phyloP scores from a whole-genome alignment of 2,797 vertebrate species.

The Ciconia nigra region DNA sequence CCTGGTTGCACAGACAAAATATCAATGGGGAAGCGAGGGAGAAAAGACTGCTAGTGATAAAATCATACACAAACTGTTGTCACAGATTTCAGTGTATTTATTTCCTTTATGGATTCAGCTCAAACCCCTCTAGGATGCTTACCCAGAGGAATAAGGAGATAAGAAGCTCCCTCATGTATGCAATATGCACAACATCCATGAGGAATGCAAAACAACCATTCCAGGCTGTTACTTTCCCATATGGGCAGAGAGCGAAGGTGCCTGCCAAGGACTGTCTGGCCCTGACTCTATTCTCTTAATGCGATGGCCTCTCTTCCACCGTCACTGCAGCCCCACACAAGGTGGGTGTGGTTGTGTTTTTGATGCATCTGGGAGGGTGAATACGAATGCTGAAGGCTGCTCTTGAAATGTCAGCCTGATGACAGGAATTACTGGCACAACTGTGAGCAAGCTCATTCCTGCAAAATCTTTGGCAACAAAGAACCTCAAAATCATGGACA shows the following conservation, averaged over 20 bases:
- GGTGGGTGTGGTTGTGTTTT: accelerated
- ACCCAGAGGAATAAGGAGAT: not conserved
- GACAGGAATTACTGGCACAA: not conserved
- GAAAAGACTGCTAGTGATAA: not conserved
- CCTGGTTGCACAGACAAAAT: not conserved
- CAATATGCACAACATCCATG: not conserved
- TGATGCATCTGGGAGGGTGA: not conserved
- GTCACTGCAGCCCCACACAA: too few relatives aligned
- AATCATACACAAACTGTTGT: not conserved
- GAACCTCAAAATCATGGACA: not conserved
- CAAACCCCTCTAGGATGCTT: not conserved
- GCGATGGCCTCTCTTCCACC: not conserved
- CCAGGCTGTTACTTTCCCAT: not conserved
- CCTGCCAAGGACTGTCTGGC: not conserved
- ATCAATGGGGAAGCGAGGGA: not conserved
- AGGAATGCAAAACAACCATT: not conserved
- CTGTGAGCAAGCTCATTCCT: not conserved
- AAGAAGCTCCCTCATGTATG: not conserved
- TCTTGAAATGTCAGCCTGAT: not conserved
- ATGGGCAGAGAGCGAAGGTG: accelerated
- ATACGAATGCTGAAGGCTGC: not conserved
- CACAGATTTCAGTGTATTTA: not conserved
- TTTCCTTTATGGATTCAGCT: not conserved
- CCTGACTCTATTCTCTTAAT: not conserved
- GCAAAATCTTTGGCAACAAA: not conserved